A percentile compares a stretch with the other conserved stretches of the same genome.
phyloP scores from a whole-genome alignment of 2,797 vertebrate genomes.

The Tolypeutes matacus region DNA sequence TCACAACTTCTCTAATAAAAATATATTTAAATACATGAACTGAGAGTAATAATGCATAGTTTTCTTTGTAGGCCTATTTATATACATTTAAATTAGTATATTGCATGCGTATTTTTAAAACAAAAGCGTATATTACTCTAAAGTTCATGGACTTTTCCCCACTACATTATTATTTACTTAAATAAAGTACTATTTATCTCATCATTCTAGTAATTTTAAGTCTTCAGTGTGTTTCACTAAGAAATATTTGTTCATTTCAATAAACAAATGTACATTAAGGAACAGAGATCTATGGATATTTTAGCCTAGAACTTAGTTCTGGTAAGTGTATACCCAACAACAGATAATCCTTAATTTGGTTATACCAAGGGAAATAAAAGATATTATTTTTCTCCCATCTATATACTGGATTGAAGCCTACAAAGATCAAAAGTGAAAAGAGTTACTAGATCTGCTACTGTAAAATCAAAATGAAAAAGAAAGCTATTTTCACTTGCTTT shows the following conservation, averaged over 20 bases:
- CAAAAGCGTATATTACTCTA: neutral
- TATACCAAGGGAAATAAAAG: neutral
- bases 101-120: neutral
- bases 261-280: neutral
- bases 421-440: neutral
- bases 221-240: neutral
- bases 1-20: too few species aligned
- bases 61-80: neutral
- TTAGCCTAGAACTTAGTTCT: neutral
- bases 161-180: neutral
- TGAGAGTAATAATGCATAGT: neutral
- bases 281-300: neutral
- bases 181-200: neutral
- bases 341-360: neutral
- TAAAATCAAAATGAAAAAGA: neutral
- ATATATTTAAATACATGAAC: neutral
- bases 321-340: neutral
- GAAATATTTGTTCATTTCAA: neutral
- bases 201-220: neutral
- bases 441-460: neutral
- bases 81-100: neutral
- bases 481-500: neutral
- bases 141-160: neutral
- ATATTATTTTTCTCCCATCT: neutral
- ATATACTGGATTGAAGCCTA: neutral